phyloP scores from a whole-genome alignment of 2,888 invertebrate species.

The Falcaria lacertinaria region DNA sequence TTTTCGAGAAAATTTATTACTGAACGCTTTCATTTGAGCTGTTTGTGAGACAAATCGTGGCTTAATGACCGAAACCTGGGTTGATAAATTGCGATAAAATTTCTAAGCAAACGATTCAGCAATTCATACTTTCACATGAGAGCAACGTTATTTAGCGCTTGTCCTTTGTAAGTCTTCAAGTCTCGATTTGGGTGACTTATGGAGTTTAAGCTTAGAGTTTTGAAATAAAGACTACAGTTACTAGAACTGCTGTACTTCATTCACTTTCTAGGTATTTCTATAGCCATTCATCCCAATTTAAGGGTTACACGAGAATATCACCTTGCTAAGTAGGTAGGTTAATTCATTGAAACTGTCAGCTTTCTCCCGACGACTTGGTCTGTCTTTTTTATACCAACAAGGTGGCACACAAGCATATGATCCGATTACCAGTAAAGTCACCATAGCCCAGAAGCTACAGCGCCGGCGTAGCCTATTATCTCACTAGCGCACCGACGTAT shows the following conservation, averaged over 20 bases:
- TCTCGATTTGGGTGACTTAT: conserved; percentile 29
- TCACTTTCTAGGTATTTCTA: conserved; percentile 28
- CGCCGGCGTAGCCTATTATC: too few species aligned
- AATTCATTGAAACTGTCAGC: too few species aligned
- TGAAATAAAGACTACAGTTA: conserved; percentile 27
- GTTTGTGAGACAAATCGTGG: conserved; percentile 43
- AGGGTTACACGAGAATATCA: background rate
- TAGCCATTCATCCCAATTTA: background rate
- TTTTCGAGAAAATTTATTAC: conserved; percentile 48
- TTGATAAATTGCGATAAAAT: conserved; percentile 29
- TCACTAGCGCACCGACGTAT: too few species aligned
- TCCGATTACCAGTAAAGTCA: too few species aligned
- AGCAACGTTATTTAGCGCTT: conserved; percentile 5
- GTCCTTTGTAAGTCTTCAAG: conserved; percentile 31
- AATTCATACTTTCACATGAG: conserved; percentile 17
- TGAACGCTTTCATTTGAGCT: conserved; percentile 23
- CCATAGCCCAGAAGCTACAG: too few species aligned
- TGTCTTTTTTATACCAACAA: too few species aligned
- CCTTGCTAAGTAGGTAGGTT: too few species aligned
- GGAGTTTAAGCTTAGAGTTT: conserved; percentile 34
- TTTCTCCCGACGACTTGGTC: too few species aligned
- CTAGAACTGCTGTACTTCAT: conserved; percentile 23
- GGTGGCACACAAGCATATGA: too few species aligned
- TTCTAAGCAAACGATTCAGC: conserved; percentile 18
- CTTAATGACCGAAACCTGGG: conserved; percentile 28